phyloP scores from a whole-genome alignment of 1,140 invertebrate species.

The Apis cerana region DNA sequence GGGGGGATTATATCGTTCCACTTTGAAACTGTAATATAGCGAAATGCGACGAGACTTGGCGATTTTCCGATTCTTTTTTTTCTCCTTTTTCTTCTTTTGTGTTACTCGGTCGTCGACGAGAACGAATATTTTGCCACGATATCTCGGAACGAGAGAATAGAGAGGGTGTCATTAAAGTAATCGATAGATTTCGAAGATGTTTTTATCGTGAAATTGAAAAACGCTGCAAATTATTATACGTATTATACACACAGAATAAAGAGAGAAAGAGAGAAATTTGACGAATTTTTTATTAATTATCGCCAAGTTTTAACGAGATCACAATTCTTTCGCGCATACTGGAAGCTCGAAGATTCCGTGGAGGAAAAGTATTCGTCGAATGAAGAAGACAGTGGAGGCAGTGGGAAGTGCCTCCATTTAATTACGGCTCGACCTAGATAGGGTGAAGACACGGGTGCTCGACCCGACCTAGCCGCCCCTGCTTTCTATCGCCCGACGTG shows the following conservation, averaged over 20 bases:
- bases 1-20: not conserved
- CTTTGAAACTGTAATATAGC: not conserved
- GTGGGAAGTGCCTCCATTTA: slow-evolving; percentile 57
- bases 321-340: not conserved
- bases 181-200: too few species aligned
- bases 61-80: not conserved
- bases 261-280: not conserved
- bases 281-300: not conserved
- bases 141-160: too few species aligned
- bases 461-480: slow-evolving; percentile 56
- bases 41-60: not conserved
- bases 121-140: too few species aligned
- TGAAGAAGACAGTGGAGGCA: slow-evolving; percentile 24
- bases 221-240: too few species aligned
- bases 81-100: not conserved
- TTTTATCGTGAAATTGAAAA: too few species aligned
- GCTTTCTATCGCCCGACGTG: slow-evolving; percentile 6
- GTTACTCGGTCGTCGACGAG: too few species aligned
- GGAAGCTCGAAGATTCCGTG: not conserved
- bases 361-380: slow-evolving; percentile 12
- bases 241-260: too few species aligned
- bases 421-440: slow-evolving; percentile 70
- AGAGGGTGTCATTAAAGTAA: too few species aligned
- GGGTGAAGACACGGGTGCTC: slow-evolving; percentile 68
- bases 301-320: not conserved